Conservation (phyloP, 1,140 invertebrate species). For the Hestina assimilis region DNA sequence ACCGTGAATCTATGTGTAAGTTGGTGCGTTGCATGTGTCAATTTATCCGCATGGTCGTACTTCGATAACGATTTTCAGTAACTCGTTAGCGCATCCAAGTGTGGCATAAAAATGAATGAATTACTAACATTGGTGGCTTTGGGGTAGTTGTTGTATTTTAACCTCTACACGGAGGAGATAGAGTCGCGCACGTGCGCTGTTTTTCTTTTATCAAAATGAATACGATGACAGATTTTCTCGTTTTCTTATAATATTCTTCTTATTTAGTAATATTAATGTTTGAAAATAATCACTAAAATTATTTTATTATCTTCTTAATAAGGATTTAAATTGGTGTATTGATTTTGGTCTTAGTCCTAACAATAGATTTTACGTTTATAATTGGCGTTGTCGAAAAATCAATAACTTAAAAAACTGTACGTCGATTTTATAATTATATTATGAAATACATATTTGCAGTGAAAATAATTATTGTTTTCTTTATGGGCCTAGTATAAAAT, state of each 20-base stretch:
- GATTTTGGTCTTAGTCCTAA: too few relatives aligned
- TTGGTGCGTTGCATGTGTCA: conserved; percentile 61
- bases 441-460: too few relatives aligned
- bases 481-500: too few relatives aligned
- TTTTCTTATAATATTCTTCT: conserved; percentile 13
- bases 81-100: conserved; percentile 43
- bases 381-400: too few relatives aligned
- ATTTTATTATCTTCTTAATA: too few relatives aligned
- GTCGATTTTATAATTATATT: too few relatives aligned
- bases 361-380: too few relatives aligned
- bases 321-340: too few relatives aligned
- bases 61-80: conserved; percentile 58
- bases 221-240: conserved; percentile 34
- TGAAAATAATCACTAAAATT: too few relatives aligned
- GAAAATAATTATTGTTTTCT: too few relatives aligned
- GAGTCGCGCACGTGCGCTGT: conserved; percentile 63
- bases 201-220: conserved; percentile 45
- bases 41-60: conserved; percentile 45
- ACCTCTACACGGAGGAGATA: conserved; percentile 52
- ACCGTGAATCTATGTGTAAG: conserved; percentile 75
- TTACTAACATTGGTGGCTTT: conserved; percentile 35
- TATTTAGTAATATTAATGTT: neutral
- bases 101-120: conserved; percentile 58
- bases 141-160: conserved; percentile 50
- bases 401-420: too few relatives aligned